Percentiles rank a stretch among this genome's conserved stretches.
phyloP scores from a whole-genome alignment of 2,797 vertebrate genomes.

The Peromyscus aztecus region DNA sequence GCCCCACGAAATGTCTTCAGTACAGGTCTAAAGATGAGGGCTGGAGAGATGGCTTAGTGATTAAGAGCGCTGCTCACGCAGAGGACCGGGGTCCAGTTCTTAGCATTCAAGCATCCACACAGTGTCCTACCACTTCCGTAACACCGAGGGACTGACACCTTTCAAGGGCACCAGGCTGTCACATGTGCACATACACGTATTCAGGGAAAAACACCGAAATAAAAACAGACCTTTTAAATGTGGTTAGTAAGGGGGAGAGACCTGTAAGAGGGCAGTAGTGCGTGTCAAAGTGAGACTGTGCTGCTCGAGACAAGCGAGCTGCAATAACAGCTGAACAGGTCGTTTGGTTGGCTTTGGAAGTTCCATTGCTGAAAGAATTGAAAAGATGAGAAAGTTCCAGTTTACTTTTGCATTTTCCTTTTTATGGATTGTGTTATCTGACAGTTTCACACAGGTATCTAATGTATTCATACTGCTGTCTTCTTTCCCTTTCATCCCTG shows the following conservation, averaged over 20 bases:
- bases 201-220: background rate
- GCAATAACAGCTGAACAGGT: background rate
- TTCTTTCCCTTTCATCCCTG: background rate
- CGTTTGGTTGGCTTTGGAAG: background rate
- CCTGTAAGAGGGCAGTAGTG: background rate
- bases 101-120: background rate
- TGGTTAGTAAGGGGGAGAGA: background rate
- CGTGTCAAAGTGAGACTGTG: background rate
- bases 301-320: background rate
- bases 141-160: background rate
- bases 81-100: background rate
- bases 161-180: background rate
- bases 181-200: background rate
- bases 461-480: background rate
- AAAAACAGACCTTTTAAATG: background rate
- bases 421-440: no score
- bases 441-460: background rate
- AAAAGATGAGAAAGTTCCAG: background rate
- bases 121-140: background rate
- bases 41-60: background rate
- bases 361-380: background rate
- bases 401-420: conserved; percentile 18
- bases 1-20: background rate
- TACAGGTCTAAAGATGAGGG: background rate
- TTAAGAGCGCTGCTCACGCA: background rate